phyloP scores from a whole-genome alignment of 1,140 invertebrate genomes.

The Zaprionus vittiger region DNA sequence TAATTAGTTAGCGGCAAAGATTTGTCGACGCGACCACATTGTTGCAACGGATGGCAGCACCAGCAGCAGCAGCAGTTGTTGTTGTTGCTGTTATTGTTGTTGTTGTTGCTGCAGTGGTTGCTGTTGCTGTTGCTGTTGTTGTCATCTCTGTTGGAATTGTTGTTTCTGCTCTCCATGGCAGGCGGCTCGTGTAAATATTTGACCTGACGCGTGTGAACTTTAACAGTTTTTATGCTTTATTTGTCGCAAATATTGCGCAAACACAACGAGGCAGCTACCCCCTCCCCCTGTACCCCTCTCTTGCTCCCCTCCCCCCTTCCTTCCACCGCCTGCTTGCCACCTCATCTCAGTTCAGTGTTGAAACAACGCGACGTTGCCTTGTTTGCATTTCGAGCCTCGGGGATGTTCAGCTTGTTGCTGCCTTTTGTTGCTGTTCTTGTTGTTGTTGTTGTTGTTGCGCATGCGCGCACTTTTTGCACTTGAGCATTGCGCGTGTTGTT shows the following conservation, averaged over 20 bases:
- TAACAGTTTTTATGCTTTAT: constrained; percentile 84
- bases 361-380: constrained; percentile 52
- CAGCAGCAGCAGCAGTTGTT: not conserved
- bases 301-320: not conserved
- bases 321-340: constrained; percentile 5
- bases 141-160: constrained; percentile 25
- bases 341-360: constrained; percentile 6
- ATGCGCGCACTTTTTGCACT: constrained; percentile 80
- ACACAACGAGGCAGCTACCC: constrained; percentile 45
- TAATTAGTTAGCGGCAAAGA: constrained; percentile 39
- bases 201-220: constrained; percentile 81
- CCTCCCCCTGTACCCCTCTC: not conserved
- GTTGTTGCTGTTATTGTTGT: constrained; percentile 31
- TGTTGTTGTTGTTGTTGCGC: constrained; percentile 57
- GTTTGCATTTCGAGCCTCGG: constrained; percentile 56
- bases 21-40: not conserved
- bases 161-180: constrained; percentile 43
- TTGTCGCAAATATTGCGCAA: constrained; percentile 83
- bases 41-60: not conserved
- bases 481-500: constrained; percentile 55
- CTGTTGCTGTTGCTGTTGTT: constrained; percentile 13
- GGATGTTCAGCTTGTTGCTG: constrained; percentile 47
- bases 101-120: constrained; percentile 6
- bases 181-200: constrained; percentile 78
- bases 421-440: constrained; percentile 34